These are phyloP conservation scores for Aegotheles bennettii DNA, from an alignment of 2,113 vertebrate species.

Conservation along the genomic window DNA sequence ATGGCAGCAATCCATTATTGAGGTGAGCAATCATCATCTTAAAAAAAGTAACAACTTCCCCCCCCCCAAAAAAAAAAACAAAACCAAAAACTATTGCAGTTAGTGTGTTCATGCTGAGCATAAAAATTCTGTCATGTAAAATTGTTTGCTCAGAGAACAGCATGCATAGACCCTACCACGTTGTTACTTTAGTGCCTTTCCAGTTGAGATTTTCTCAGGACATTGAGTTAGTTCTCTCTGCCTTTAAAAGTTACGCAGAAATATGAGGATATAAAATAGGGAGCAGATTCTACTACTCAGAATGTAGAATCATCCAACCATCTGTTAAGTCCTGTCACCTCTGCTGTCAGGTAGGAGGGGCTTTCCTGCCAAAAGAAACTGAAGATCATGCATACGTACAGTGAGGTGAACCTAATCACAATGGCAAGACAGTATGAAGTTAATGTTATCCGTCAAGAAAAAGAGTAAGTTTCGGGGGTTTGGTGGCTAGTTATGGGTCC, in stretches of 20 bases:
- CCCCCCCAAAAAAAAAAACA: no score
- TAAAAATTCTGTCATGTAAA: neutral
- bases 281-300: neutral
- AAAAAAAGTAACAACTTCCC: neutral
- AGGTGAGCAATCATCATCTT: neutral
- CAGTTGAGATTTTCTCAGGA: neutral
- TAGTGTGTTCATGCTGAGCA: neutral
- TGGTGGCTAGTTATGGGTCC: neutral
- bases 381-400: neutral
- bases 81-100: neutral
- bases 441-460: neutral
- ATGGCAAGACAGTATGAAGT: neutral
- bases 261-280: neutral
- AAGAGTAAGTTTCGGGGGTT: neutral
- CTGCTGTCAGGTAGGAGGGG: neutral
- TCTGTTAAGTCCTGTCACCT: neutral
- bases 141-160: neutral
- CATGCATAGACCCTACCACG: accelerated
- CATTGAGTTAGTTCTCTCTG: neutral
- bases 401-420: neutral
- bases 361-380: neutral
- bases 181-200: neutral
- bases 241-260: neutral
- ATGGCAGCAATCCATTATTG: neutral
- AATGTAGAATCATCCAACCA: neutral